Evolutionary conservation across 2,113 vertebrate genomes (phyloP).

Genomic region (Gambusia affinis): DNA sequence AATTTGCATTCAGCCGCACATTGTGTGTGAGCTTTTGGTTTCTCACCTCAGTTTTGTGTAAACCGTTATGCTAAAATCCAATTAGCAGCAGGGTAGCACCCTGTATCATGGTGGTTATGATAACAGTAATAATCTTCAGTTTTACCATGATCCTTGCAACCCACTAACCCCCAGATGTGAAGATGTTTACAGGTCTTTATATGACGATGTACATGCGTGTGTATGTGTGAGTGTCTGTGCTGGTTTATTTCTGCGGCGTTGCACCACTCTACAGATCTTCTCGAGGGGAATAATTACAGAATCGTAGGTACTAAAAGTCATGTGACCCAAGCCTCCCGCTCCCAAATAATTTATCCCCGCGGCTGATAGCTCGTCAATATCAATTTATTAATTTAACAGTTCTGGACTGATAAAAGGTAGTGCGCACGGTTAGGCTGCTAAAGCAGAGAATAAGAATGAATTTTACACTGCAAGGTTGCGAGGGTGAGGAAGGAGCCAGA

Average conservation of each 20-base stretch:
- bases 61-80: constrained; percentile 50
- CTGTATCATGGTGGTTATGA: constrained; percentile 66
- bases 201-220: constrained; percentile 36
- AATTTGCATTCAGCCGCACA: constrained; percentile 55
- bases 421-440: constrained; percentile 69
- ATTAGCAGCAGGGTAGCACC: constrained; percentile 42
- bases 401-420: constrained; percentile 82
- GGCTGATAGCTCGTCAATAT: constrained; percentile 85
- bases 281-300: constrained; percentile 80
- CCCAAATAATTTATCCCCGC: constrained; percentile 81
- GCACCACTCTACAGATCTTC: constrained; percentile 56
- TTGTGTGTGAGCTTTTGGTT: constrained; percentile 4
- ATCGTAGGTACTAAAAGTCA: constrained; percentile 77
- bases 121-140: constrained; percentile 68
- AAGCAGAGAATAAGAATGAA: constrained; percentile 67
- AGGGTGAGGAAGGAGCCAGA: constrained; percentile 44
- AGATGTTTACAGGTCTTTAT: constrained; percentile 67
- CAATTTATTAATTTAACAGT: constrained; percentile 86
- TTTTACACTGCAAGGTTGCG: constrained; percentile 67
- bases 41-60: constrained; percentile 28
- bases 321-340: constrained; percentile 74
- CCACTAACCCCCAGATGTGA: constrained; percentile 38
- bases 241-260: constrained; percentile 48
- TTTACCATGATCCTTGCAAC: constrained; percentile 57
- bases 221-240: constrained; percentile 26